These are phyloP conservation scores for Amazona ochrocephala DNA, from an alignment of 2,797 vertebrate genomes.

Conservation along the genomic window DNA sequence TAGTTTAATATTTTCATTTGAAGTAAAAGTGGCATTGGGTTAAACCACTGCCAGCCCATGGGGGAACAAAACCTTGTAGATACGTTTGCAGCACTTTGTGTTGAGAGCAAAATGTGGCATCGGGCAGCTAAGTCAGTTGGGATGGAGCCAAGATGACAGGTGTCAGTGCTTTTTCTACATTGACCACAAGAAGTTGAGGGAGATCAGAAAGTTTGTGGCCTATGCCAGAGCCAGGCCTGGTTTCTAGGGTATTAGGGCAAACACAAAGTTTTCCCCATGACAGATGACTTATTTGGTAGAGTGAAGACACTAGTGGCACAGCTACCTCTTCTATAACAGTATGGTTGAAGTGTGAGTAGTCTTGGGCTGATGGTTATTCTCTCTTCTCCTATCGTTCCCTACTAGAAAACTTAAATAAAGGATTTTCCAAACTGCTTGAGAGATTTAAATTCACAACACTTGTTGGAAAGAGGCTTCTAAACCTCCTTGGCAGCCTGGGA, in stretches of 20 bases:
- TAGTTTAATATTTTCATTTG: conserved; percentile 15
- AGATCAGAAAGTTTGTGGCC: background rate
- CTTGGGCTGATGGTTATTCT: background rate
- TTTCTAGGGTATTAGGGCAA: background rate
- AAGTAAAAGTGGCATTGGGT: background rate
- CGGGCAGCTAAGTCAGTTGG: background rate
- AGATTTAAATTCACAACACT: background rate
- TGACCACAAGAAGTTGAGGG: background rate
- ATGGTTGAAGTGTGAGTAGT: background rate
- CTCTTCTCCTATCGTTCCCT: background rate
- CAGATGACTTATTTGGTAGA: background rate
- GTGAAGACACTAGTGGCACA: background rate
- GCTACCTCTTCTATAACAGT: background rate
- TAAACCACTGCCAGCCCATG: background rate
- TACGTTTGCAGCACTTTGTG: background rate
- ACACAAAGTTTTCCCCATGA: background rate
- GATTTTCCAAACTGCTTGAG: background rate
- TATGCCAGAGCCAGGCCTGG: background rate
- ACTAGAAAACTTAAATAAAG: background rate
- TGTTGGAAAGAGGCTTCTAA: background rate
- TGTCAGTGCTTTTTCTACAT: background rate
- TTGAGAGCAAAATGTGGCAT: background rate
- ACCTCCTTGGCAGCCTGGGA: background rate
- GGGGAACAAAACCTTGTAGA: background rate
- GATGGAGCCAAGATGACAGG: background rate